Evolutionary conservation across 1,140 invertebrate genomes (phyloP).

Genomic region (Euura lappo): DNA sequence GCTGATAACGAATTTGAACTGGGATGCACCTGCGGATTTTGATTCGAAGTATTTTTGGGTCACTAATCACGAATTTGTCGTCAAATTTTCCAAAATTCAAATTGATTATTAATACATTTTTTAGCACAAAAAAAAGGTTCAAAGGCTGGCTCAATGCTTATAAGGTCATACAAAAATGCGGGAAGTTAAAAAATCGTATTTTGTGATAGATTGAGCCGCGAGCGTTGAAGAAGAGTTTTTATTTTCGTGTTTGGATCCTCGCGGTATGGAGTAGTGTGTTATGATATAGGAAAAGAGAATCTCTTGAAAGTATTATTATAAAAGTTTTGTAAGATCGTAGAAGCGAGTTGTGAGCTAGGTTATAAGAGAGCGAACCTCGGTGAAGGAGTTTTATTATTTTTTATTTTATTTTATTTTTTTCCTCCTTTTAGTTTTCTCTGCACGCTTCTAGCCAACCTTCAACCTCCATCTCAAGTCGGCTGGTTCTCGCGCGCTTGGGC

Average conservation of each 20-base stretch:
- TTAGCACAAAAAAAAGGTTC: no score
- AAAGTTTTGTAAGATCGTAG: not conserved
- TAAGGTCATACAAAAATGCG: no score
- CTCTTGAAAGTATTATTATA: slow-evolving; percentile 13
- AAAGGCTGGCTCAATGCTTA: no score
- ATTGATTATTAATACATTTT: no score
- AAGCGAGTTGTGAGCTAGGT: not conserved
- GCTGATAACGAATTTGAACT: no score
- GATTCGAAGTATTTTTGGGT: no score
- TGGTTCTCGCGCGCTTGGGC: not conserved
- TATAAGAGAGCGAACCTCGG: not conserved
- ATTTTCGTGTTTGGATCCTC: not conserved
- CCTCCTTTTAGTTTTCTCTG: slow-evolving; percentile 3
- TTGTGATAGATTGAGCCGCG: no score
- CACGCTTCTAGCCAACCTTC: not conserved
- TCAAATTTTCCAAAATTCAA: no score
- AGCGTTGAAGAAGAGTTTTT: not conserved
- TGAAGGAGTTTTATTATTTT: not conserved
- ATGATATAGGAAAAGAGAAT: not conserved
- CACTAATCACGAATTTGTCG: no score
- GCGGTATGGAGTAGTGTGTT: not conserved
- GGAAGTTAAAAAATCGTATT: no score
- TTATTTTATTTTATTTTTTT: not conserved
- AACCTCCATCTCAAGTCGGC: slow-evolving; percentile 1
- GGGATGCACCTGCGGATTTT: no score